Evolutionary conservation across 2,888 invertebrate species (phyloP).

Genomic region (Dynastes hyllus): DNA sequence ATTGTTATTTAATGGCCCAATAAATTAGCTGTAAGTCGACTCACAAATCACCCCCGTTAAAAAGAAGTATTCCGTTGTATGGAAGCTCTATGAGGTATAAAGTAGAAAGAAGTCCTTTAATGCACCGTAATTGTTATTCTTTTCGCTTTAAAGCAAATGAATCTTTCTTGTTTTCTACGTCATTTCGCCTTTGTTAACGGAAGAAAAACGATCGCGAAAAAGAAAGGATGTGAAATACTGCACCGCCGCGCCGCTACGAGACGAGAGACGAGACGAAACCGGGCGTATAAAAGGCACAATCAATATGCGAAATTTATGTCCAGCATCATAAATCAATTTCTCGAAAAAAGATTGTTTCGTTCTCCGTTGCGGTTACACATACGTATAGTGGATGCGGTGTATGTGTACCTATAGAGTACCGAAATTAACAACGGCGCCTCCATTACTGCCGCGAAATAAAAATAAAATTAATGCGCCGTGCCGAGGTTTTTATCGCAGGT

Average conservation of each 20-base stretch:
- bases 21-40: constrained; percentile 10
- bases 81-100: background rate
- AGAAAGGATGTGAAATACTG: constrained; percentile 49
- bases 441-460: constrained; percentile 23
- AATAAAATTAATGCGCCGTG: constrained; percentile 29
- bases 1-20: constrained; percentile 50
- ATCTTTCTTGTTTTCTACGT: constrained; percentile 25
- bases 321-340: constrained; percentile 35
- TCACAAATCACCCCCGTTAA: constrained; percentile 28
- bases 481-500: constrained; percentile 36
- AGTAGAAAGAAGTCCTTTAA: constrained; percentile 31
- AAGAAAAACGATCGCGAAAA: constrained; percentile 40
- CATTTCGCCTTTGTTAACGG: constrained; percentile 38
- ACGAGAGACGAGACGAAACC: background rate
- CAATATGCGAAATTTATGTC: constrained; percentile 49
- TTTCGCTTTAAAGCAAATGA: constrained; percentile 49
- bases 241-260: background rate
- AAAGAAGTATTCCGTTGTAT: constrained; percentile 24
- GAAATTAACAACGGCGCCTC: constrained; percentile 25
- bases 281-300: constrained; percentile 26
- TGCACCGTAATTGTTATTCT: constrained; percentile 48
- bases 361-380: background rate
- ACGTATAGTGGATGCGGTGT: background rate
- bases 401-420: constrained; percentile 18
- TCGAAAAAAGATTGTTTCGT: constrained; percentile 23